Percentiles rank a stretch among this genome's conserved stretches.
phyloP scores from a whole-genome alignment of 2,888 invertebrate species.

The Eupithecia subfuscata region DNA sequence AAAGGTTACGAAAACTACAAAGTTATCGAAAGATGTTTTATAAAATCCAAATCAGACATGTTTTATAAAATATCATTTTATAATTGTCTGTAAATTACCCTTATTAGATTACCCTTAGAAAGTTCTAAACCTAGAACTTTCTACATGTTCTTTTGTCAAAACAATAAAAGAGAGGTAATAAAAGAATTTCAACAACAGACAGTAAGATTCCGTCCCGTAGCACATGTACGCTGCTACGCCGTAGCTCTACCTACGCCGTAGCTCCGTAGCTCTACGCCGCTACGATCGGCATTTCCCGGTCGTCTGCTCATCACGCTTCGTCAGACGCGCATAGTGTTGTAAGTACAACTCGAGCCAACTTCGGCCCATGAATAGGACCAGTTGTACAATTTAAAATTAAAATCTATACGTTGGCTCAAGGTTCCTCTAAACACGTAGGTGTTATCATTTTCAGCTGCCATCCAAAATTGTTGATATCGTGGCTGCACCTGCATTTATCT shows the following conservation, averaged over 20 bases:
- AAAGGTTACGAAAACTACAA: neutral
- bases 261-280: neutral
- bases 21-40: too few species aligned
- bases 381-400: neutral
- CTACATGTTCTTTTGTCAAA: too few species aligned
- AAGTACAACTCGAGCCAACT: neutral
- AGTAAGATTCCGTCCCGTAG: constrained; percentile 1
- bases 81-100: too few species aligned
- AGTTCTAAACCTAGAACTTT: too few species aligned
- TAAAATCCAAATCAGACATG: too few species aligned
- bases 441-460: neutral
- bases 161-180: too few species aligned
- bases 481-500: neutral
- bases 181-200: too few species aligned
- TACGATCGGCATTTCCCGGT: constrained; percentile 63
- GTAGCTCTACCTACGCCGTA: neutral
- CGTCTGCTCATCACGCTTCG: constrained; percentile 52
- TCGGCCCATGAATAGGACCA: neutral
- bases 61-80: too few species aligned
- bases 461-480: neutral
- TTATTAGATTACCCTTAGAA: too few species aligned
- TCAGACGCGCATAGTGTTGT: constrained; percentile 53
- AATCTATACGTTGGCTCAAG: neutral
- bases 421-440: neutral
- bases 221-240: constrained; percentile 19